A percentile compares a stretch with the other conserved stretches of the same genome.
phyloP scores from a whole-genome alignment of 2,113 vertebrate species.

The Morone chrysops region DNA sequence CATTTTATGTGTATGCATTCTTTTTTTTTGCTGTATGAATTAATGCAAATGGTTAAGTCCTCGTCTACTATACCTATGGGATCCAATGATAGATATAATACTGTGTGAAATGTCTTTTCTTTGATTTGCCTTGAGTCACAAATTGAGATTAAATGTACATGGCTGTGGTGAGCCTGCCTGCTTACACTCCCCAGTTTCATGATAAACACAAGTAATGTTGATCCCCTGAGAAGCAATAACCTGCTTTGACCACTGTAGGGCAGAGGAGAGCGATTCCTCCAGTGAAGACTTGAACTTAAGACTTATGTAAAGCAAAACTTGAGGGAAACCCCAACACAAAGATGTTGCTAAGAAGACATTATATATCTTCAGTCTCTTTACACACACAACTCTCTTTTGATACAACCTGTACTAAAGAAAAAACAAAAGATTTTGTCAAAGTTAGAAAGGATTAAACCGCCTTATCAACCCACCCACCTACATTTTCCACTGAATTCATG shows the following conservation, averaged over 20 bases:
- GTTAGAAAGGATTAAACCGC: conserved; percentile 13
- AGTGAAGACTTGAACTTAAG: conserved; percentile 32
- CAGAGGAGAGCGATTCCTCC: conserved; percentile 67
- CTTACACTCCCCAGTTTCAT: not conserved
- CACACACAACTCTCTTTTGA: conserved; percentile 3
- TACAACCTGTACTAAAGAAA: not conserved
- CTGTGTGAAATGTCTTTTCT: conserved; percentile 35
- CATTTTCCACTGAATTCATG: conserved; percentile 25
- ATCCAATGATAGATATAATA: conserved; percentile 29
- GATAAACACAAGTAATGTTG: conserved; percentile 26
- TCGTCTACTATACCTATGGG: conserved; percentile 25
- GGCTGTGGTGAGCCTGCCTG: conserved; percentile 13
- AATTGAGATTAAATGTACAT: conserved; percentile 46
- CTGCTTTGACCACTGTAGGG: conserved; percentile 72
- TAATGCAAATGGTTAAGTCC: conserved; percentile 36
- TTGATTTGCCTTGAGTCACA: conserved; percentile 55
- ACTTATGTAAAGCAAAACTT: conserved; percentile 30
- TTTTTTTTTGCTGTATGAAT: conserved; percentile 24
- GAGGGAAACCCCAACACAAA: conserved; percentile 42
- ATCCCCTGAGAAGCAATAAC: conserved; percentile 67
- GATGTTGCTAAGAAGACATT: conserved; percentile 13
- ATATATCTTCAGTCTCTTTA: conserved; percentile 1
- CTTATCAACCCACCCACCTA: not conserved
- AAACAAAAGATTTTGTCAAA: not conserved
- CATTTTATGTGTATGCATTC: conserved; percentile 44